A percentile compares a stretch with the other conserved stretches of the same genome.
phyloP scores from a whole-genome alignment of 1,140 invertebrate species.

The Melitaea cinxia region DNA sequence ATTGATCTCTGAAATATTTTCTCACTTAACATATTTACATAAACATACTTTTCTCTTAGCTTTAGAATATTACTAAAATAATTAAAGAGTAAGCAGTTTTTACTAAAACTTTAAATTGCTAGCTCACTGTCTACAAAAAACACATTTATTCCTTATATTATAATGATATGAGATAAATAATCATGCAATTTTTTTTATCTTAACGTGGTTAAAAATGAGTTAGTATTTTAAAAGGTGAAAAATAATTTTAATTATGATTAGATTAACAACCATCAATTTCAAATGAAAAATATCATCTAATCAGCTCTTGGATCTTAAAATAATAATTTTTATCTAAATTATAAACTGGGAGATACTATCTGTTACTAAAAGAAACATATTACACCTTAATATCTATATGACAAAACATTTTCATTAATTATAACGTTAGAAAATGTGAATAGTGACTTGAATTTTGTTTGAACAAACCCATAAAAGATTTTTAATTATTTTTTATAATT shows the following conservation, averaged over 20 bases:
- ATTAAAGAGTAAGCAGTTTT: constrained; percentile 73
- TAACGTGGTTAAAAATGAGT: background rate
- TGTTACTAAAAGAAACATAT: background rate
- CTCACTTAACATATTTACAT: constrained; percentile 12
- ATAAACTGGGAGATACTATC: constrained; percentile 12
- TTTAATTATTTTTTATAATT: background rate
- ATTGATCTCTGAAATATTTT: background rate
- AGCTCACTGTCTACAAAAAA: background rate
- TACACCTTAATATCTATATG: background rate
- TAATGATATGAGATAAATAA: background rate
- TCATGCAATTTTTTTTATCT: background rate
- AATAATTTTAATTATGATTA: background rate
- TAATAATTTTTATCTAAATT: constrained; percentile 20
- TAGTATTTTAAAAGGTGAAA: background rate
- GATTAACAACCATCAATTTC: constrained; percentile 7
- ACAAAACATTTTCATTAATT: background rate
- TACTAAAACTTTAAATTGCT: background rate
- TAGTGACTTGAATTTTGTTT: background rate
- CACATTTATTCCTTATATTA: background rate
- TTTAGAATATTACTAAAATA: constrained; percentile 57
- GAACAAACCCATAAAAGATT: background rate
- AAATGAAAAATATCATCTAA: constrained; percentile 11
- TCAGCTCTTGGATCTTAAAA: constrained; percentile 12
- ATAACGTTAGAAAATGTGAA: background rate
- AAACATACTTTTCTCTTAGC: constrained; percentile 72